Evolutionary conservation across 2,888 invertebrate species (phyloP), one percentile per base, ranked within the genome.

Genomic region (Aphodius granarius): DNA sequence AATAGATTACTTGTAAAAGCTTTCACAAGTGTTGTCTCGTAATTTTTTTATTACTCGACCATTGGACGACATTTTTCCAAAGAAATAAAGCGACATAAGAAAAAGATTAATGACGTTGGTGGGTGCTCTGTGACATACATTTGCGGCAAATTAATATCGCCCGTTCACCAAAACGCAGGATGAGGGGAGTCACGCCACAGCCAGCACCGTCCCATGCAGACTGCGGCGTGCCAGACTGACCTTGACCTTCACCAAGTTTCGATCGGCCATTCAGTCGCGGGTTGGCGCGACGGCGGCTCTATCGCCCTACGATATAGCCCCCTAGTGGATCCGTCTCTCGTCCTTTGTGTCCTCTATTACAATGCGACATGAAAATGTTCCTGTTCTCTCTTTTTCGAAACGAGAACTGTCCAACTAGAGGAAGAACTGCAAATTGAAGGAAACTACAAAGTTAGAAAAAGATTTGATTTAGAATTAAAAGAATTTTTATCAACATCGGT

Each of bases 171-270:
- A 19, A 68, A 5, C 21, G 68, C 20, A 22, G 19, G n/a, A 66
- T 9, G 43, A 20, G 66, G n/a, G 22, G 22, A 19, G 68, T 68
- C 68, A 68, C 68, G 20, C 20, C 68, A 22, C 68, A 65, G 19
- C 19, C 65, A 65, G 65, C 22, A 22, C 21, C 68, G 68, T 68
- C 72, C 71, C 73, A 68, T 74, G 76, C 71, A 76, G 76, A 74
- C 76, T 76, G 80, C 80, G 80, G 80, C 77, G 78, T 78, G 79
- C 81, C 80, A 81, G 82, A 82, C 81, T 81, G 80, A 81, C 81
- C 81, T 81, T 81, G 80, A 82, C 82, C 82, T 81, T 81, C 81
- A 79, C 79, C 80, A 78, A 79, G 79, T 81, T 82, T 82, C 82
- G 81, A 82, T 82, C 81, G 80, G 78, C 78, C 77, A 74, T 64